These are phyloP conservation scores for Brienomyrus longianalis DNA, from an alignment of 2,113 vertebrate genomes.

Conservation along the genomic window DNA sequence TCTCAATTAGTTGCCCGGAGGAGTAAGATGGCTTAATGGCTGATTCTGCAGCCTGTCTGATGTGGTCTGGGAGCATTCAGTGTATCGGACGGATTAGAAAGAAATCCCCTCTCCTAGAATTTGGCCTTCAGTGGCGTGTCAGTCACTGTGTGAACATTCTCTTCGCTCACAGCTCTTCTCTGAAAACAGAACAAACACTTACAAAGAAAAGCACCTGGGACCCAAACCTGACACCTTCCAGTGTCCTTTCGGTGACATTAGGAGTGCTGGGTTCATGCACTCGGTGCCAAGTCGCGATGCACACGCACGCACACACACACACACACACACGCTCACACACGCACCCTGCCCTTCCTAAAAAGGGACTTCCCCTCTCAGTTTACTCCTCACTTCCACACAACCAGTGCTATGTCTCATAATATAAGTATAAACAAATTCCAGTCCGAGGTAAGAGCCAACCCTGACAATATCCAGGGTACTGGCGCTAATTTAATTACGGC, in stretches of 20 bases:
- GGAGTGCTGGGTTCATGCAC: background rate
- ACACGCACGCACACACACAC: background rate
- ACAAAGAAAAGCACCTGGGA: background rate
- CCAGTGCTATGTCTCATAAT: background rate
- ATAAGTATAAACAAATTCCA: background rate
- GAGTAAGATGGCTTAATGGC: background rate
- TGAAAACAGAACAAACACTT: background rate
- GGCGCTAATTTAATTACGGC: background rate
- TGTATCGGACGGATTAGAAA: background rate
- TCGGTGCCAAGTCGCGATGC: background rate
- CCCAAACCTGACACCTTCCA: background rate
- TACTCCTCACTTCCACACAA: background rate
- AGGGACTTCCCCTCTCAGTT: background rate
- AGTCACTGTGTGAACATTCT: background rate
- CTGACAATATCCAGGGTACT: background rate
- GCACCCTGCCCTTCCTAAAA: background rate
- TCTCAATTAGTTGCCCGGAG: conserved; percentile 3
- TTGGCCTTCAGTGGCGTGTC: conserved; percentile 1
- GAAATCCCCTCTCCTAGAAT: background rate
- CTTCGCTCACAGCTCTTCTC: background rate
- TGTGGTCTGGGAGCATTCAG: background rate
- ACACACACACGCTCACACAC: background rate
- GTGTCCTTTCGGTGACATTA: background rate
- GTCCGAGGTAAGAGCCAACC: background rate
- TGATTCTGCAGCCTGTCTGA: conserved; percentile 6